phyloP scores from a whole-genome alignment of 2,888 invertebrate species.

The Bombyx huttoni region DNA sequence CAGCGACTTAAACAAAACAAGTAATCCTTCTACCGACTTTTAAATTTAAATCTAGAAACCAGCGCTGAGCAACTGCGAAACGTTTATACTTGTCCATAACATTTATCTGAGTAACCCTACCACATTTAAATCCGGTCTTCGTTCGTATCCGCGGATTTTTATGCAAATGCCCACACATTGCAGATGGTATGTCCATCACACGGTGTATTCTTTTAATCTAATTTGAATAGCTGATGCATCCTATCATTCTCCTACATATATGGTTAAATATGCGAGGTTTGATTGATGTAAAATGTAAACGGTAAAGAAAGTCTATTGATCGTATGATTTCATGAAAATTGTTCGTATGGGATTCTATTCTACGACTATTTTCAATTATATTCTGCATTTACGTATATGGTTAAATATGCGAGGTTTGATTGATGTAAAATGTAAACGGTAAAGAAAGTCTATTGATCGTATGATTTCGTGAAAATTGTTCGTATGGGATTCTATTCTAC shows the following conservation, averaged over 20 bases:
- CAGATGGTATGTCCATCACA: constrained; percentile 65
- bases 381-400: constrained; percentile 34
- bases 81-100: constrained; percentile 1
- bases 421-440: constrained; percentile 6
- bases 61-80: too few species aligned
- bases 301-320: constrained; percentile 11
- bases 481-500: too few species aligned
- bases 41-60: too few species aligned
- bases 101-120: neutral
- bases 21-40: too few species aligned
- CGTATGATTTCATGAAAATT: too few species aligned
- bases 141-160: constrained; percentile 34
- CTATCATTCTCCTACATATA: constrained; percentile 32
- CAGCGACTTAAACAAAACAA: too few species aligned
- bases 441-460: constrained; percentile 10
- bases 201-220: constrained; percentile 45
- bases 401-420: constrained; percentile 21
- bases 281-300: constrained; percentile 7
- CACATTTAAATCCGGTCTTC: constrained; percentile 7
- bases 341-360: too few species aligned
- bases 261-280: constrained; percentile 24
- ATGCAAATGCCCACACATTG: constrained; percentile 54
- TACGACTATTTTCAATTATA: too few species aligned
- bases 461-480: too few species aligned
- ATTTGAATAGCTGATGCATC: constrained; percentile 58